phyloP scores from a whole-genome alignment of 1,140 invertebrate species.

The Caenorhabditis latens region DNA sequence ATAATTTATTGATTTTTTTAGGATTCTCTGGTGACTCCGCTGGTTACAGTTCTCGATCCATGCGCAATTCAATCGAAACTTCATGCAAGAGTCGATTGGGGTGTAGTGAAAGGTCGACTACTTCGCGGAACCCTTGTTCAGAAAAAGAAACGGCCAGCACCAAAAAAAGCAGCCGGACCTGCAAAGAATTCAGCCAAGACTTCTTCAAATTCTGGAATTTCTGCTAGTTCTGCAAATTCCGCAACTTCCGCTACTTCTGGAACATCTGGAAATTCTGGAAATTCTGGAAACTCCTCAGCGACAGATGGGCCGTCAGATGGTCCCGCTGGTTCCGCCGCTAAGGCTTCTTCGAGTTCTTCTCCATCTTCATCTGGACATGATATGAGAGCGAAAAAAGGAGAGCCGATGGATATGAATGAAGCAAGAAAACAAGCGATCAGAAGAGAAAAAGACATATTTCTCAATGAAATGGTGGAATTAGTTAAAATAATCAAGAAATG shows the following conservation, averaged over 20 bases:
- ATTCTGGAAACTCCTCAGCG: background rate
- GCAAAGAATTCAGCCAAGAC: too few relatives aligned
- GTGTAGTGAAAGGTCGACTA: background rate
- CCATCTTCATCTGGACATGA: background rate
- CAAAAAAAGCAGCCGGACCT: background rate
- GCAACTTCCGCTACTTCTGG: too few relatives aligned
- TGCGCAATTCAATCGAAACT: background rate
- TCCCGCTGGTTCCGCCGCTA: too few relatives aligned
- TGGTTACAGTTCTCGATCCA: constrained; percentile 12
- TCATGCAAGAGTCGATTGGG: constrained; percentile 4
- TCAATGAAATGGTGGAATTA: constrained; percentile 35
- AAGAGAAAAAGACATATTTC: constrained; percentile 38
- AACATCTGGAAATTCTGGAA: too few relatives aligned
- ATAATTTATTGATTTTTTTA: background rate
- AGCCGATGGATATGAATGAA: background rate
- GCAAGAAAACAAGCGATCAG: background rate
- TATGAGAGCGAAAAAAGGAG: background rate
- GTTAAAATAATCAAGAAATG: constrained; percentile 28
- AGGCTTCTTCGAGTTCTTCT: background rate
- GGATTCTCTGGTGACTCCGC: background rate
- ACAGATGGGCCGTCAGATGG: constrained; percentile 3
- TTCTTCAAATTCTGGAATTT: too few relatives aligned
- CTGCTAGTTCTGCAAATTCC: too few relatives aligned
- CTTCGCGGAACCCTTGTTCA: background rate
- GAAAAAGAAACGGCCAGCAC: background rate